Conservation (phyloP, 2,797 vertebrate genomes). For the Falco novaeseelandiae region DNA sequence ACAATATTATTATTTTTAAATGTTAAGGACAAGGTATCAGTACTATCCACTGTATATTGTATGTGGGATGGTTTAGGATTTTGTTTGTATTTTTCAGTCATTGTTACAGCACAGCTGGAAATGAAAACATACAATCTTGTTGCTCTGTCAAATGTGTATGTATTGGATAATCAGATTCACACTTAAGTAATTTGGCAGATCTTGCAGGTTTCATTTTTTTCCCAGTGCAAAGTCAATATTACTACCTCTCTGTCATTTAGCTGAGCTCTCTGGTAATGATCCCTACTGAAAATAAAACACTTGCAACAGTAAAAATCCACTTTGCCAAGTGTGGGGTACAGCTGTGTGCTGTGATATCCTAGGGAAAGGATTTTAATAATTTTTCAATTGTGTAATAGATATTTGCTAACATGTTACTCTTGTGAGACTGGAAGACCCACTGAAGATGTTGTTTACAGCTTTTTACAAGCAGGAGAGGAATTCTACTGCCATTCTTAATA, state of each 20-base stretch:
- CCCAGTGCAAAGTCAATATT: not conserved
- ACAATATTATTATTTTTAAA: not conserved
- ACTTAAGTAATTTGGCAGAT: not conserved
- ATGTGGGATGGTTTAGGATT: not conserved
- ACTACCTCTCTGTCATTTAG: not conserved
- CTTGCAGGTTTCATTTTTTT: not conserved
- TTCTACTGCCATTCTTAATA: conserved; percentile 12
- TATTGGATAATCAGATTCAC: not conserved
- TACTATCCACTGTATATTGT: not conserved
- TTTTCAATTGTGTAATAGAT: not conserved
- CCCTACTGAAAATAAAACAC: not conserved
- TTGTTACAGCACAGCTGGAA: not conserved
- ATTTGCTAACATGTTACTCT: not conserved
- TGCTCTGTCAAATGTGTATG: not conserved
- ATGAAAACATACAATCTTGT: not conserved
- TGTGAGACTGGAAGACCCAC: not conserved
- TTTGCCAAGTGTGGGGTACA: not conserved
- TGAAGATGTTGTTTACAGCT: not conserved
- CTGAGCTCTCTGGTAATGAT: not conserved
- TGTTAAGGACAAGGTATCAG: not conserved
- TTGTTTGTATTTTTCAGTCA: not conserved
- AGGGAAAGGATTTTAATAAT: not conserved
- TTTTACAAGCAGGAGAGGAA: conserved; percentile 11
- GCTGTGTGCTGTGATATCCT: not conserved
- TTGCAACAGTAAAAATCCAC: not conserved